A percentile compares a stretch with the other conserved stretches of the same genome.
Evolutionary conservation across 2,888 invertebrate species (phyloP).

Genomic region (Trissolcus brochymenae): DNA sequence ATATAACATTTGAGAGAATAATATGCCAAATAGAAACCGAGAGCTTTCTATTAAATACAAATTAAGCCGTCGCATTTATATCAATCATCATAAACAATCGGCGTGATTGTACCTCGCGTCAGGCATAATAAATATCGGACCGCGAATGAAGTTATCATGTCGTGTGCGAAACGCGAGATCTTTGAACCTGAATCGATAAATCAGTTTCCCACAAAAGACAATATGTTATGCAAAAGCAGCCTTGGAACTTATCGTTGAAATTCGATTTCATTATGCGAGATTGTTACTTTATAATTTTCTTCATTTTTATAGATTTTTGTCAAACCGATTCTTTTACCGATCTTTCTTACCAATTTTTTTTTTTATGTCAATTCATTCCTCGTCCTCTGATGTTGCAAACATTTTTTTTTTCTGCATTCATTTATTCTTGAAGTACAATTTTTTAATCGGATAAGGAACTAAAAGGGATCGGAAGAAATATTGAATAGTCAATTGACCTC

Average conservation of each 20-base stretch:
- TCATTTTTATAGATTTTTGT: too few relatives aligned
- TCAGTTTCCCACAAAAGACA: slow-evolving; percentile 52
- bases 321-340: too few relatives aligned
- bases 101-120: slow-evolving; percentile 39
- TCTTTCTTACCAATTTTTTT: too few relatives aligned
- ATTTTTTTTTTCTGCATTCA: too few relatives aligned
- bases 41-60: slow-evolving; percentile 41
- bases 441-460: not conserved
- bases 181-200: slow-evolving; percentile 52
- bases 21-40: slow-evolving; percentile 30
- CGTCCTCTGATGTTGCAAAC: too few relatives aligned
- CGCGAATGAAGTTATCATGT: slow-evolving; percentile 56
- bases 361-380: too few relatives aligned
- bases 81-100: slow-evolving; percentile 54
- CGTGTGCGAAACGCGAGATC: slow-evolving; percentile 46
- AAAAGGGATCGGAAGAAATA: slow-evolving; percentile 6
- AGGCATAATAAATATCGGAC: slow-evolving; percentile 43
- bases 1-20: slow-evolving; percentile 7
- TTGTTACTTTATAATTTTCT: too few relatives aligned
- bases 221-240: slow-evolving; percentile 35
- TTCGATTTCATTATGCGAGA: too few relatives aligned
- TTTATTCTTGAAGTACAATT: too few relatives aligned
- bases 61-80: slow-evolving; percentile 48
- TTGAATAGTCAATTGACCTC: slow-evolving; percentile 19
- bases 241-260: slow-evolving; percentile 21